Conservation (phyloP, 2,113 vertebrate species). For the Dinomys branickii region DNA sequence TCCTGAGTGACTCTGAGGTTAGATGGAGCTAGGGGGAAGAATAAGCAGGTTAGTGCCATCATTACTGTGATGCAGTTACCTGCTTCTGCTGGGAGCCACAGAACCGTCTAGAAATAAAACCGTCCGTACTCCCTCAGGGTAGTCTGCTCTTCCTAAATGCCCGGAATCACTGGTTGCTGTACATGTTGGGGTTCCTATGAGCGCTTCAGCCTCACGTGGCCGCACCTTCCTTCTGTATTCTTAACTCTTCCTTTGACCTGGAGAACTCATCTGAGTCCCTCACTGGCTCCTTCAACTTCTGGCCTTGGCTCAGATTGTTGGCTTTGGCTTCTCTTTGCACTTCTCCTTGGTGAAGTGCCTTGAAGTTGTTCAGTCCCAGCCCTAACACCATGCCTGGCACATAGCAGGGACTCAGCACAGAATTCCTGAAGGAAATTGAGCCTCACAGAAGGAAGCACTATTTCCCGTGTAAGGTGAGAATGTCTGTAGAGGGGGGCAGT, state of each 20-base stretch:
- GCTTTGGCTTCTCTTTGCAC: background rate
- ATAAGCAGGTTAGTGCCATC: fast-evolving
- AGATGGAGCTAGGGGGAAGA: background rate
- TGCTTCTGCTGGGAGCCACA: background rate
- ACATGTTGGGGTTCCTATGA: background rate
- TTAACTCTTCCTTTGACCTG: background rate
- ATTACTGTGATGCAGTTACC: fast-evolving
- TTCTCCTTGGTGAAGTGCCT: background rate
- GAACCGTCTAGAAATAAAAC: background rate
- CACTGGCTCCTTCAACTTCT: background rate
- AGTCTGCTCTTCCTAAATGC: background rate
- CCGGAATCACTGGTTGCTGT: background rate
- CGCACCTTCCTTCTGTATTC: fast-evolving
- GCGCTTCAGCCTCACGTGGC: background rate
- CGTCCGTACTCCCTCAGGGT: fast-evolving
- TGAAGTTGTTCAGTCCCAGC: background rate
- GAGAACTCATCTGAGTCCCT: background rate
- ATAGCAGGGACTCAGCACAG: background rate
- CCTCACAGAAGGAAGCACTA: background rate
- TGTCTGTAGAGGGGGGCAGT: background rate
- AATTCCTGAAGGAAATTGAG: background rate
- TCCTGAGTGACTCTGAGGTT: background rate
- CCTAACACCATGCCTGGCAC: background rate
- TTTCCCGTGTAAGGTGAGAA: background rate
- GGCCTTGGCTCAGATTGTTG: background rate